phyloP scores from a whole-genome alignment of 2,888 invertebrate genomes.

The Hydraecia micacea region DNA sequence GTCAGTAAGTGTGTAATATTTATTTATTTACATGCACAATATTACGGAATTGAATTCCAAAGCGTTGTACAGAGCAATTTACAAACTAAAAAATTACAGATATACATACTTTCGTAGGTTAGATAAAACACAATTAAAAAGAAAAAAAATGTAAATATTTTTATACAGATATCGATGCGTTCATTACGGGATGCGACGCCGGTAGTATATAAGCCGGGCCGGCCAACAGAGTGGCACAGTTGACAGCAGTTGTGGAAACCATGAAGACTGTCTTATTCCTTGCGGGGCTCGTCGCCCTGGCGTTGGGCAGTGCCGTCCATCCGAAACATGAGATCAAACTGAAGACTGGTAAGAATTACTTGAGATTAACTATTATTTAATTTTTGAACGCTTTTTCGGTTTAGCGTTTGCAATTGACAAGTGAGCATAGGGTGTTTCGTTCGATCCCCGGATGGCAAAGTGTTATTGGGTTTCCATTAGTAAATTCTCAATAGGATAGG shows the following conservation, averaged over 20 bases:
- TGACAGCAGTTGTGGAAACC: background rate
- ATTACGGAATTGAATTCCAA: too few species aligned
- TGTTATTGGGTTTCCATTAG: background rate
- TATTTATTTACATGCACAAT: too few species aligned
- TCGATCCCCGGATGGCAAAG: too few species aligned
- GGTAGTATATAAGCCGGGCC: background rate
- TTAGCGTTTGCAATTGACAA: background rate
- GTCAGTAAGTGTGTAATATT: too few species aligned
- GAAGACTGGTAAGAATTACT: constrained; percentile 53
- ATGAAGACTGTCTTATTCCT: constrained; percentile 83
- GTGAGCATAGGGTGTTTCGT: background rate
- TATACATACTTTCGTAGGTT: background rate
- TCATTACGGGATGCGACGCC: background rate
- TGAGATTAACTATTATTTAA: background rate
- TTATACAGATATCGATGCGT: background rate
- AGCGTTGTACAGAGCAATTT: too few species aligned
- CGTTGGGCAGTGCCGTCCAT: constrained; percentile 66
- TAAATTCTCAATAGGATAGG: too few species aligned
- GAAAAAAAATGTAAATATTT: background rate
- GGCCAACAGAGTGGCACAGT: background rate
- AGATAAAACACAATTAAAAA: background rate
- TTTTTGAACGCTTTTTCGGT: background rate
- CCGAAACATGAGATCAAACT: constrained; percentile 67
- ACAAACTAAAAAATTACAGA: too few species aligned
- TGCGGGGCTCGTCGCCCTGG: constrained; percentile 78